Evolutionary conservation across 1,140 invertebrate species (phyloP).

Genomic region (Cydia amplana): DNA sequence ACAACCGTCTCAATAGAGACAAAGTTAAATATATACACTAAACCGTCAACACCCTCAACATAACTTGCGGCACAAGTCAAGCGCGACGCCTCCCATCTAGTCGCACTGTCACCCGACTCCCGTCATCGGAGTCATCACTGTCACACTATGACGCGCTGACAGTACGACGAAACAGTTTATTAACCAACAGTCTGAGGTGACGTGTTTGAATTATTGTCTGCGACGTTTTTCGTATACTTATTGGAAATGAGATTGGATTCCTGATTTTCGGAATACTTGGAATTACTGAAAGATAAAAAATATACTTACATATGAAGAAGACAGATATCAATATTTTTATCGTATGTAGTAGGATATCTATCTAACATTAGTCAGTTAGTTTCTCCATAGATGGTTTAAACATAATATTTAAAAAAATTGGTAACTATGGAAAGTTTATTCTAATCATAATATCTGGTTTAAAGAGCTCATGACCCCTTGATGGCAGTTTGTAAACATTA

Average conservation of each 20-base stretch:
- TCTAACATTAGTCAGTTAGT: no score
- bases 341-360: no score
- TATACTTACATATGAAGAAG: no score
- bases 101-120: constrained; percentile 10
- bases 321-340: not conserved
- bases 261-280: not conserved
- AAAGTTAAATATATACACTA: constrained; percentile 13
- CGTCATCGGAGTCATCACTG: constrained; percentile 6
- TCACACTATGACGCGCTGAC: constrained; percentile 13
- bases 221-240: constrained; percentile 16
- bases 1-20: not conserved
- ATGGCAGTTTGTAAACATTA: no score
- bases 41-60: constrained; percentile 9
- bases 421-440: no score
- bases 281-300: not conserved
- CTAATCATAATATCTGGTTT: no score
- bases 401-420: no score
- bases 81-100: constrained; percentile 11
- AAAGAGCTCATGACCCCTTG: no score
- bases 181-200: not conserved
- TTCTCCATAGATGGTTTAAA: no score
- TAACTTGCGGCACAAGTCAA: constrained; percentile 5
- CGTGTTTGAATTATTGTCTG: constrained; percentile 12
- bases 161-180: constrained; percentile 19
- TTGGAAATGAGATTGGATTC: not conserved